Percentiles rank a stretch among this genome's conserved stretches.
phyloP scores from a whole-genome alignment of 2,113 vertebrate genomes.

The Phalacrocorax carbo region DNA sequence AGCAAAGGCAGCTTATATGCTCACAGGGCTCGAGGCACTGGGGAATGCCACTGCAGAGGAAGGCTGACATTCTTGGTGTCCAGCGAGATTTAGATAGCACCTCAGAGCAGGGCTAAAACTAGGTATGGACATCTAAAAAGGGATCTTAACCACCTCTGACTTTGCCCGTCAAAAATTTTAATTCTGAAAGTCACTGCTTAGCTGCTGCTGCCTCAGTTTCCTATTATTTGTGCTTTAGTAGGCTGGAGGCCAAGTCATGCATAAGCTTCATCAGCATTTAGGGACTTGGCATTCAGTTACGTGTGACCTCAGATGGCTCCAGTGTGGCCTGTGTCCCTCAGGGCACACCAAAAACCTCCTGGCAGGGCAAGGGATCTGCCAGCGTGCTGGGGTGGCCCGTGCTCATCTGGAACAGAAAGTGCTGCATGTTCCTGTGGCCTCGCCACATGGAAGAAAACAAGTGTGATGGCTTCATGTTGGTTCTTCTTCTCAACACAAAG shows the following conservation, averaged over 20 bases:
- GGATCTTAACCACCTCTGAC: background rate
- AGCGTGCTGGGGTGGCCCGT: accelerated
- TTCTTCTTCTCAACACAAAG: background rate
- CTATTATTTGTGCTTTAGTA: background rate
- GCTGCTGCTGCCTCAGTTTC: background rate
- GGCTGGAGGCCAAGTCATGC: background rate
- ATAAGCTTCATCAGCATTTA: background rate
- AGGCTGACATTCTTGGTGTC: background rate
- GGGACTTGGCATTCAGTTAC: background rate
- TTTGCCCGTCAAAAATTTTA: background rate
- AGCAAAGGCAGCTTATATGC: background rate
- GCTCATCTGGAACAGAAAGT: background rate
- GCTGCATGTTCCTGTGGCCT: background rate
- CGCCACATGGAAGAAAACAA: background rate
- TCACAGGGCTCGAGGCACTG: background rate
- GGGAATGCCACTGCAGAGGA: background rate
- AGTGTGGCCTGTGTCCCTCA: background rate
- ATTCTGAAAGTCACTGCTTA: background rate
- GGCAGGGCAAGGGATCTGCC: background rate
- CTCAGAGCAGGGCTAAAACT: background rate
- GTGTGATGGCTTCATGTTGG: background rate
- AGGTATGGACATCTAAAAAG: background rate
- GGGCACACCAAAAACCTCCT: background rate
- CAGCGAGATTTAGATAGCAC: background rate
- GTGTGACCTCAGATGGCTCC: background rate